Conservation (phyloP, 2,797 vertebrate genomes). For the Avahi laniger region DNA sequence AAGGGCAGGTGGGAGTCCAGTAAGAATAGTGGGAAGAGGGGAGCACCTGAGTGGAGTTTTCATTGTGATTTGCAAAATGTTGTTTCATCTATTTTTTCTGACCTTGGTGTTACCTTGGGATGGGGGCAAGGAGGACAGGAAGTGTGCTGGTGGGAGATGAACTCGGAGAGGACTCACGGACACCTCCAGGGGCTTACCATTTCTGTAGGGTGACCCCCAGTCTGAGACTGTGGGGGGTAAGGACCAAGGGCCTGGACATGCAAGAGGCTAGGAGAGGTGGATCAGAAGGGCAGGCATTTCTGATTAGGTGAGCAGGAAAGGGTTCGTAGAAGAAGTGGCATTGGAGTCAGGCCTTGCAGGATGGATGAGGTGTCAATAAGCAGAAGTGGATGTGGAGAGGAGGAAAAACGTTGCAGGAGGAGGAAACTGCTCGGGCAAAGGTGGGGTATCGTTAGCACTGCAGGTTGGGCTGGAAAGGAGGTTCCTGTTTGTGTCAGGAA, state of each 20-base stretch:
- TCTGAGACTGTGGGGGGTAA: not conserved
- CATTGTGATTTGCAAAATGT: not conserved
- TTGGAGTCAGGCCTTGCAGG: not conserved
- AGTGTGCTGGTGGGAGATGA: not conserved
- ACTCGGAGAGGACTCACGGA: not conserved
- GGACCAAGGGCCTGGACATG: not conserved
- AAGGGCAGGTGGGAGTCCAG: not conserved
- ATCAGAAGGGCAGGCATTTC: not conserved
- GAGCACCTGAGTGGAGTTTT: not conserved
- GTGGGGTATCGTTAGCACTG: not conserved
- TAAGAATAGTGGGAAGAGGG: not conserved
- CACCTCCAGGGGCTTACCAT: not conserved
- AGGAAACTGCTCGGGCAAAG: not conserved
- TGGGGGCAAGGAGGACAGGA: not conserved
- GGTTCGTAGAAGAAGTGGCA: not conserved
- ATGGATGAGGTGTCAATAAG: not conserved
- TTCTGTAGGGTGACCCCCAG: not conserved
- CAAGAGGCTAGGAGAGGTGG: not conserved
- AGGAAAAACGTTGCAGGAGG: not conserved
- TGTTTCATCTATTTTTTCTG: not conserved
- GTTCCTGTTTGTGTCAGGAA: not conserved
- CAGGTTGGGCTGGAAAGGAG: not conserved
- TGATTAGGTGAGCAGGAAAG: not conserved
- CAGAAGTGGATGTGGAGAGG: not conserved
- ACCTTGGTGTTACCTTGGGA: conserved; percentile 40